These are phyloP conservation scores for Teleogryllus occipitalis DNA, from an alignment of 1,140 invertebrate genomes.

Conservation along the genomic window DNA sequence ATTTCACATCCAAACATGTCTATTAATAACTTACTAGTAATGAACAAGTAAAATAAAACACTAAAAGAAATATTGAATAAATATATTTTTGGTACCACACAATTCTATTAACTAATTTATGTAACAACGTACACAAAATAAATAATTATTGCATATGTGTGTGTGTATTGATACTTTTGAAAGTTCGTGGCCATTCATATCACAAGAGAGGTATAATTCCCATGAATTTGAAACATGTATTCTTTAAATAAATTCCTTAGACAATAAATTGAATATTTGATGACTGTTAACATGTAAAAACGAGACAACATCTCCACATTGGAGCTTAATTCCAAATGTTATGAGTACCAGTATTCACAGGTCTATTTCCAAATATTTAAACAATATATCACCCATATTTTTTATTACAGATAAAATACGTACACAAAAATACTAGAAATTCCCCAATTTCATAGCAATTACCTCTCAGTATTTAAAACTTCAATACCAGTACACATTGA, in stretches of 20 bases:
- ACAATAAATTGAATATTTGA: not conserved
- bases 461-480: not conserved
- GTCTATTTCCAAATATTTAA: not conserved
- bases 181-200: no score
- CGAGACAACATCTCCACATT: not conserved
- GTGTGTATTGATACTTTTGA: no score
- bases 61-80: no score
- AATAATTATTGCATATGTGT: no score
- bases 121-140: no score
- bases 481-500: not conserved
- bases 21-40: no score
- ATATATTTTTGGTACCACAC: no score
- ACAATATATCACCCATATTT: not conserved
- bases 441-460: not conserved
- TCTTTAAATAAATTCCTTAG: not conserved
- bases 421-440: not conserved
- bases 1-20: no score
- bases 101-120: no score
- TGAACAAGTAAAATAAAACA: no score
- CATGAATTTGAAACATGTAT: no score
- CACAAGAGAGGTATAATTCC: no score
- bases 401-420: not conserved
- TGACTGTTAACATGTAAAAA: not conserved
- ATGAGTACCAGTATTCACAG: not conserved
- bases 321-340: not conserved